Percentiles rank a stretch among this genome's conserved stretches.
phyloP scores from a whole-genome alignment of 2,888 invertebrate species.

The Latheticus oryzae region DNA sequence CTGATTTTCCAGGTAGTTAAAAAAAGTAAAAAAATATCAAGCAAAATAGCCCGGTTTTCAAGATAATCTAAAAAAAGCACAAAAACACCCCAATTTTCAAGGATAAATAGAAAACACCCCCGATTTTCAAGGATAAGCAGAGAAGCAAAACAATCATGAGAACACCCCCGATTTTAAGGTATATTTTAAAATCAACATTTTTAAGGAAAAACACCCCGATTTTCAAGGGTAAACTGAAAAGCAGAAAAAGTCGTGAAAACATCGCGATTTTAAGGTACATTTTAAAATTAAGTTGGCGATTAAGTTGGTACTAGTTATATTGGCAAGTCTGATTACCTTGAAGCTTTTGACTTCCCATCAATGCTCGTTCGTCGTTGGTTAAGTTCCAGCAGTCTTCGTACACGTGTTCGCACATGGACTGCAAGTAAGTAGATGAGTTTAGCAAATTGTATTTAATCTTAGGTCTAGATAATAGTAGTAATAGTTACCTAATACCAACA shows the following conservation, averaged over 20 bases:
- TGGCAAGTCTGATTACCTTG: conserved; percentile 9
- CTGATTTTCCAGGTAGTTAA: conserved; percentile 19
- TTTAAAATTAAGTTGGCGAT: conserved; percentile 8
- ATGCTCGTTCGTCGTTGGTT: conserved; percentile 12
- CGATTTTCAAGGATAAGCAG: conserved; percentile 22
- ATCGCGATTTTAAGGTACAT: conserved; percentile 1
- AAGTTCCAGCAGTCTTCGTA: too few relatives aligned
- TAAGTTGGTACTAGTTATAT: conserved; percentile 21
- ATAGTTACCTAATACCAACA: conserved; percentile 22
- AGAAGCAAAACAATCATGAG: conserved; percentile 12
- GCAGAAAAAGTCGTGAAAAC: conserved; percentile 18
- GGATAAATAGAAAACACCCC: conserved; percentile 16
- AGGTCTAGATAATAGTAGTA: conserved; percentile 26
- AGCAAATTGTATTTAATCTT: conserved; percentile 26
- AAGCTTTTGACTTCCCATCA: conserved; percentile 8
- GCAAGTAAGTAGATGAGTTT: conserved; percentile 20
- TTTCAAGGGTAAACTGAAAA: conserved; percentile 22
- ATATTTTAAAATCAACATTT: too few relatives aligned
- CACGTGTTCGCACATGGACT: conserved; percentile 17
- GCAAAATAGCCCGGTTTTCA: conserved; percentile 3
- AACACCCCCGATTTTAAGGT: conserved; percentile 9
- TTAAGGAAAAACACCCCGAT: conserved; percentile 14
- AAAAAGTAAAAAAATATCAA: conserved; percentile 10
- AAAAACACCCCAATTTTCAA: conserved; percentile 8
- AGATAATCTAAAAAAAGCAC: conserved; percentile 6